Evolutionary conservation across 2,797 vertebrate genomes (phyloP), one percentile per base, ranked within the genome.

Genomic region (Salmo trutta): DNA sequence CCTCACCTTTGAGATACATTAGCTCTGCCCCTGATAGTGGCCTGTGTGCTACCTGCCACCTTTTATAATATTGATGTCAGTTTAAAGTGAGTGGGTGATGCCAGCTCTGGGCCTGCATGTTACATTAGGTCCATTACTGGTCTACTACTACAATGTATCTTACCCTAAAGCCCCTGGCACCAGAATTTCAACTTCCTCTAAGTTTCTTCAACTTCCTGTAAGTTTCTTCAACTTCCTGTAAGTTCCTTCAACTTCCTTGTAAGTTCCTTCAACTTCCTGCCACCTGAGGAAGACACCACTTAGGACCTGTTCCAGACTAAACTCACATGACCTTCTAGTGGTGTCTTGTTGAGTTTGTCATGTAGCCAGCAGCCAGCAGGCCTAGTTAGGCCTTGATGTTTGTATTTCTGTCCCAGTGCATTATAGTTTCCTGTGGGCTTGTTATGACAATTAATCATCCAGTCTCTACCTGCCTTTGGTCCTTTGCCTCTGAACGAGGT

Each of bases 371-470:
- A 62, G 47, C 77, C 67, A 16, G 75, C 77, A 70, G 78, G 76
- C 71, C 77, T 73, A 71, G 79, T 74, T 54, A 72, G 21, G 3
- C 59, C 65, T 4, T 7, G 31, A 16, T 19, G 68, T 75, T 72
- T n/a, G 14, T 12, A 0, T 77, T 84, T 84, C 72, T 70, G 41
- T 70, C 82, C 72, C 74, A 66, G 52, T 73, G 56, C 4, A 21
- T 59, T n/a, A 75, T 2, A 5, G 53, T 62, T 68, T 70, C 77
- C 65, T 75, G 52, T 78, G 65, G 54, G 72, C 74, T 82, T 74
- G 77, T 76, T 81, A 71, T 81, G 77, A 88, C 79, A 86, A 88
- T 92, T 90, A 86, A 89, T 92, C 86, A 82, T 81, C 84, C 86
- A 87, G 86, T 89, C 86, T 80, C 66, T 71, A 79, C 77, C 79